A percentile compares a stretch with the other conserved stretches of the same genome.
Evolutionary conservation across 2,797 vertebrate species (phyloP).

Genomic region (Sparidentex hasta): DNA sequence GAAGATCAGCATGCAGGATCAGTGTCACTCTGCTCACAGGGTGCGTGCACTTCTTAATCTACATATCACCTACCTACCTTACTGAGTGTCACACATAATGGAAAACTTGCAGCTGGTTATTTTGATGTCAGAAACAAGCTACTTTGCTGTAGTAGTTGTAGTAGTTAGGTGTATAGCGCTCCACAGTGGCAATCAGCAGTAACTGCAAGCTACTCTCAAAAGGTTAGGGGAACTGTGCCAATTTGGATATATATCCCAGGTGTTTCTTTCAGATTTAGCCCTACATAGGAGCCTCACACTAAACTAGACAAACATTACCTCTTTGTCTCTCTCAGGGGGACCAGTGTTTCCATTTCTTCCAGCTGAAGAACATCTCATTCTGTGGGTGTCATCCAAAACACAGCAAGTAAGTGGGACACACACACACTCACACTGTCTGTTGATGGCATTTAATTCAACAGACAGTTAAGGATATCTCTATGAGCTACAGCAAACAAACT

Average conservation of each 20-base stretch:
- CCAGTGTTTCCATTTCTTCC: conserved; percentile 96
- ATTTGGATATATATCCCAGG: not conserved
- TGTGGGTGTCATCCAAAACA: conserved; percentile 97
- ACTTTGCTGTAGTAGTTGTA: not conserved
- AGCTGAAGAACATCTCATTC: conserved; percentile 98
- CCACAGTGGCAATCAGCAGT: not conserved
- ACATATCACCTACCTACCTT: not conserved
- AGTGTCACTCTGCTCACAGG: conserved; percentile 87
- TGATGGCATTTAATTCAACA: not conserved
- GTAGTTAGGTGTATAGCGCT: not conserved
- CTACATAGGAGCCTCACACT: not conserved
- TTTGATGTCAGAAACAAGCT: not conserved
- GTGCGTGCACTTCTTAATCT: conserved; percentile 63
- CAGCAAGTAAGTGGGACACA: conserved; percentile 88
- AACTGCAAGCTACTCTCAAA: conserved; percentile 11
- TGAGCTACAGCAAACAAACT: not conserved
- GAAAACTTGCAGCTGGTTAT: not conserved
- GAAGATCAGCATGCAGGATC: conserved; percentile 91
- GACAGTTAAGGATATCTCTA: not conserved
- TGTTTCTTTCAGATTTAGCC: not conserved
- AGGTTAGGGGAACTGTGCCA: not conserved
- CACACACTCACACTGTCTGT: not conserved
- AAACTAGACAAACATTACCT: not conserved
- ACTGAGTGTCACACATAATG: not conserved
- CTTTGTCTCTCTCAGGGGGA: conserved; percentile 84